Evolutionary conservation across 30 jellyfish, hydroid and myxozoan genomes (phyloP).

Genomic region (Hydractinia symbiolongicarpus): DNA sequence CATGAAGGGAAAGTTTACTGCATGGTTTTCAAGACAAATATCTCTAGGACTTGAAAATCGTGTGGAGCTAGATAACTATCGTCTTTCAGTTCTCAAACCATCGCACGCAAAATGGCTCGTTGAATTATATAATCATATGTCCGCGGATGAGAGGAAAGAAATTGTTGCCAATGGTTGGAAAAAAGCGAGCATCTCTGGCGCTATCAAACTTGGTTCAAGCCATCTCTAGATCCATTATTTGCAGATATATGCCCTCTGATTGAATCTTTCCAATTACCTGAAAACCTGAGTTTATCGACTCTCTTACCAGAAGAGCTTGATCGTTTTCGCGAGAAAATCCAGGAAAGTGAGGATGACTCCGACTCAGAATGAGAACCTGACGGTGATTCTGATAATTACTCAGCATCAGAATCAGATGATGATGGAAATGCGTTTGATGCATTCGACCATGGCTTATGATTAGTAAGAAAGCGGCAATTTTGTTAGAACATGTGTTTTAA

Average conservation of each 20-base stretch:
- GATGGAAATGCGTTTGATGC: too few species aligned
- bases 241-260: slow-evolving; percentile 1
- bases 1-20: background rate
- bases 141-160: background rate
- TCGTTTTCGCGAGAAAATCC: too few species aligned
- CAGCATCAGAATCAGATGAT: too few species aligned
- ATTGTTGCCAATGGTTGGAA: background rate
- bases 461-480: too few species aligned
- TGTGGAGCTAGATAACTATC: slow-evolving; percentile 13
- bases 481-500: too few species aligned
- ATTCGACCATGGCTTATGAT: too few species aligned
- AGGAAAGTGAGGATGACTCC: too few species aligned
- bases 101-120: slow-evolving; percentile 14
- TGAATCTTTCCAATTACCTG: background rate
- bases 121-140: background rate
- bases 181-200: slow-evolving; percentile 2
- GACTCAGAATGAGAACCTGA: too few species aligned
- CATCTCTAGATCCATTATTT: background rate
- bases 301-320: background rate
- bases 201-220: background rate
- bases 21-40: background rate
- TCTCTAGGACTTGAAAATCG: slow-evolving; percentile 7
- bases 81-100: slow-evolving; percentile 11
- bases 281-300: background rate
- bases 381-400: too few species aligned